Evolutionary conservation across 2,797 vertebrate species (phyloP), one percentile per base, ranked within the genome.

Genomic region (Alcedo atthis): DNA sequence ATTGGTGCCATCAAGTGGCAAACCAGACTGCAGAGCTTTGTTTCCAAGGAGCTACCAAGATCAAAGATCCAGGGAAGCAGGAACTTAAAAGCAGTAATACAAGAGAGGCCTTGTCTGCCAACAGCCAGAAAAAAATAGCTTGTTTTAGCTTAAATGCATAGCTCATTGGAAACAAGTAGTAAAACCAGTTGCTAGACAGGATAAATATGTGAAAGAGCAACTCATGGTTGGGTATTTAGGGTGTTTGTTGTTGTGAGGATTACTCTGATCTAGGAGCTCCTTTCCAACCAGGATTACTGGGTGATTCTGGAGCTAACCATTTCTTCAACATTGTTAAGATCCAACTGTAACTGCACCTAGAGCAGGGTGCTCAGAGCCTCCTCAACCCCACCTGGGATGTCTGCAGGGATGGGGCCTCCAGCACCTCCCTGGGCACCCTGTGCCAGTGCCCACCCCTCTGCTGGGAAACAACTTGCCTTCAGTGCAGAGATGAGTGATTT

Each of bases 401-500:
- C 37, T 37, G 5, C 37, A 37, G 37, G 37, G 37, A 37, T 37
- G 37, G 37, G 37, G 37, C 37, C 37, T 37, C 37, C 37, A 37
- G 12, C 37, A 37, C 12, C 37, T 37, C 37, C 35, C 37, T 37
- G 37, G 37, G 37, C 37, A 37, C 37, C 37, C 37, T 37, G 37
- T 37, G 37, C 37, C 37, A 37, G 37, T 13, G 37, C 3, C 37
- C 37, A 37, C 37, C 37, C 37, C 37, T 37, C 37, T 37, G 37
- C 37, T 37, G 37, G 37, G 37, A 37, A 37, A 37, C 11, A 37
- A 37, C 37, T 37, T 37, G 37, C 37, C 98, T 98, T 98, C 15
- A 99, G 97, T 8, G 95, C 98, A 83, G 97, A 96, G 12, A 98
- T 90, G 45, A 98, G 95, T 3, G 96, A 97, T 53, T 88, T 98